A percentile compares a stretch with the other conserved stretches of the same genome.
Evolutionary conservation across 2,797 vertebrate species (phyloP).

Genomic region (Channa striata): DNA sequence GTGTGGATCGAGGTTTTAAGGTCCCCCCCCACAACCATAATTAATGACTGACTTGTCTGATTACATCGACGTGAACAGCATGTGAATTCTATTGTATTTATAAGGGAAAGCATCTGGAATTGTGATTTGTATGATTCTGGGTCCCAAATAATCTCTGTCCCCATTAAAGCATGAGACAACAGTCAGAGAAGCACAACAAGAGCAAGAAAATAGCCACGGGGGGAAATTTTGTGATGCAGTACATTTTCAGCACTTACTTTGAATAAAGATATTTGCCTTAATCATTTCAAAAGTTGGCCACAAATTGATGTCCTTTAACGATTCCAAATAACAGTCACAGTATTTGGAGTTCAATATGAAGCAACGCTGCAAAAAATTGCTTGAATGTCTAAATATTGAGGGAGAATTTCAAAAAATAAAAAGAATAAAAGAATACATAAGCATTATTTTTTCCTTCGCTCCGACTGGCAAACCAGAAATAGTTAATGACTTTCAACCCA

Average conservation of each 20-base stretch:
- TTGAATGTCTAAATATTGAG: conserved; percentile 55
- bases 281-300: conserved; percentile 57
- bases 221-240: conserved; percentile 51
- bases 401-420: conserved; percentile 39
- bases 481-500: conserved; percentile 73
- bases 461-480: conserved; percentile 55
- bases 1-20: conserved; percentile 64
- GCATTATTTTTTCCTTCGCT: conserved; percentile 41
- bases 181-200: conserved; percentile 30
- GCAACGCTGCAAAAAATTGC: conserved; percentile 43
- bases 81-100: conserved; percentile 56
- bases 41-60: conserved; percentile 63
- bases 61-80: conserved; percentile 50
- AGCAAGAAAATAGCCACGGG: conserved; percentile 54
- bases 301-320: conserved; percentile 62
- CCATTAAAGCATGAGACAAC: conserved; percentile 30
- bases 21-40: conserved; percentile 60
- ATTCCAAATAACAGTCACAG: conserved; percentile 68
- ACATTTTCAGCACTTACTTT: conserved; percentile 43
- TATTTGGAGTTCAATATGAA: conserved; percentile 62
- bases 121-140: conserved; percentile 29
- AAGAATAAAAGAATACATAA: conserved; percentile 45
- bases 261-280: conserved; percentile 67
- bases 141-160: conserved; percentile 26
- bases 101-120: conserved; percentile 59